phyloP scores from a whole-genome alignment of 2,888 invertebrate genomes.

The Melitaea athalia region DNA sequence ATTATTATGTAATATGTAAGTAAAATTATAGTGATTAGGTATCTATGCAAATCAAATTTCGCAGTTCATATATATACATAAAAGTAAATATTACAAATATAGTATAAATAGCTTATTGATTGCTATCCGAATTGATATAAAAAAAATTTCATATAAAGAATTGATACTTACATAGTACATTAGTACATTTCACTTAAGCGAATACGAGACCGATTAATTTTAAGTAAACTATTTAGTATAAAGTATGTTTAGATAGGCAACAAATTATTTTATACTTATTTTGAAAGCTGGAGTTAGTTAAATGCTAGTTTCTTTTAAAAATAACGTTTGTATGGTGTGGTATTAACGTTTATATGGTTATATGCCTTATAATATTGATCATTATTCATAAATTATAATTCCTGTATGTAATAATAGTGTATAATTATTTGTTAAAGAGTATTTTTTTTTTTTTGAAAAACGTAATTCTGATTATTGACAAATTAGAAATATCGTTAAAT shows the following conservation, averaged over 20 bases:
- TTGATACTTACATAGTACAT: constrained; percentile 6
- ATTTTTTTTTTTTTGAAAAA: no score
- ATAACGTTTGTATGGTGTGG: constrained; percentile 2
- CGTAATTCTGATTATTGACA: no score
- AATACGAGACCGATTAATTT: constrained; percentile 17
- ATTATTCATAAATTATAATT: background rate
- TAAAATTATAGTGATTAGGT: background rate
- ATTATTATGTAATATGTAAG: constrained; percentile 5
- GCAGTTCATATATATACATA: background rate
- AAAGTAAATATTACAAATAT: background rate
- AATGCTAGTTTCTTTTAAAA: constrained; percentile 15
- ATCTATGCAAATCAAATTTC: constrained; percentile 3
- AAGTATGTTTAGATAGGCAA: constrained; percentile 33
- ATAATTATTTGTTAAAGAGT: background rate
- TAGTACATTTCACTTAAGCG: constrained; percentile 2
- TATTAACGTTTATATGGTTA: background rate
- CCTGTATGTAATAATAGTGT: no score
- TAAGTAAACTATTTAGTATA: constrained; percentile 25
- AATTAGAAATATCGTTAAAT: background rate
- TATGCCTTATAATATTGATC: background rate
- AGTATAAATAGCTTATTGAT: background rate
- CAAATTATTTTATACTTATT: constrained; percentile 26
- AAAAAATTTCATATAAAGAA: background rate
- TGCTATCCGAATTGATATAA: background rate
- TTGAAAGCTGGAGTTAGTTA: constrained; percentile 15